Evolutionary conservation across 64 coral and sea anemone genomes (phyloP).

Genomic region (Platygyra sinensis): DNA sequence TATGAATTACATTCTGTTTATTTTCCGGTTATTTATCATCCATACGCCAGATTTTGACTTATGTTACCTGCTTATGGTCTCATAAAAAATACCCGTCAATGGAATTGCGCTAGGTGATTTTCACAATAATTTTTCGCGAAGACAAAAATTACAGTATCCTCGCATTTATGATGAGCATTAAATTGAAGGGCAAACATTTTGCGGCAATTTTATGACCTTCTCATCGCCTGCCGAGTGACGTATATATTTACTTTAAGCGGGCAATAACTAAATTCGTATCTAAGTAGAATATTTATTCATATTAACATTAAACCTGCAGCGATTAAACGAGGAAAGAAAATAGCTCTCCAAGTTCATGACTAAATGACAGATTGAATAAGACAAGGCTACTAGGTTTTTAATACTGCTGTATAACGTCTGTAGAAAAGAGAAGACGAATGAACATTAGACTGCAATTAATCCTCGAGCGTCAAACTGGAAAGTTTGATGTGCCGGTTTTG

Average conservation of each 20-base stretch:
- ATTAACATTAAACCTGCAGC: neutral
- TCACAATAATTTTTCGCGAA: neutral
- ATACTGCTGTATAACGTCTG: neutral
- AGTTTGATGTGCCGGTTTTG: neutral
- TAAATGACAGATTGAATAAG: neutral
- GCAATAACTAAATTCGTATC: neutral
- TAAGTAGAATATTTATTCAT: neutral
- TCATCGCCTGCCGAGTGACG: neutral
- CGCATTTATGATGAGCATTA: neutral
- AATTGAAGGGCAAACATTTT: neutral
- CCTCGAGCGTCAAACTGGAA: neutral
- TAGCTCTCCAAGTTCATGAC: too few species aligned
- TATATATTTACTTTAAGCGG: neutral
- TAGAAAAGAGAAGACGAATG: neutral
- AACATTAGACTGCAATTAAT: neutral
- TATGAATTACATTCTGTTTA: neutral
- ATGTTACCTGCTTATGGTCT: neutral
- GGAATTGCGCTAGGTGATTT: neutral
- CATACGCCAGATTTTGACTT: neutral
- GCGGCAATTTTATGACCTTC: neutral
- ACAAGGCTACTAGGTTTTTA: neutral
- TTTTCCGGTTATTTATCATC: neutral
- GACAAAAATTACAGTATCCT: neutral
- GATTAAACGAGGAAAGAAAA: neutral
- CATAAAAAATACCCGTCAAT: neutral